Evolutionary conservation across 2,113 vertebrate species (phyloP).

Genomic region (Gorsachius goisagi): DNA sequence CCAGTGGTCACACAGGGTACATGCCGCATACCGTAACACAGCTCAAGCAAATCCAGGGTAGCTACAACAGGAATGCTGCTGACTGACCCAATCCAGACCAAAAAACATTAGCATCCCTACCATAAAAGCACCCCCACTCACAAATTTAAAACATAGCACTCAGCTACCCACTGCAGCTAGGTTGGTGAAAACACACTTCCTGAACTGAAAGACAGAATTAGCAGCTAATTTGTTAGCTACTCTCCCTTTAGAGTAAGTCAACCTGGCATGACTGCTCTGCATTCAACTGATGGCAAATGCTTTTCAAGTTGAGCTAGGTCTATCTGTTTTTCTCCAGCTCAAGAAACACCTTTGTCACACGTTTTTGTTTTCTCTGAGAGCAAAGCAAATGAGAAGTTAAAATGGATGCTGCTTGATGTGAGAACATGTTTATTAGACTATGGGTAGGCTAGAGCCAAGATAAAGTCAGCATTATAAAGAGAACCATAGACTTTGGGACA

Average conservation of each 20-base stretch:
- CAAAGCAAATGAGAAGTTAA: background rate
- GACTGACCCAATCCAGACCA: background rate
- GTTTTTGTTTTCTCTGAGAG: background rate
- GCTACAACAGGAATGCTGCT: slow-evolving; percentile 18
- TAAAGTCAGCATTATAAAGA: slow-evolving; percentile 29
- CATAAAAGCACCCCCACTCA: background rate
- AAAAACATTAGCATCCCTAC: background rate
- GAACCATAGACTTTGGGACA: slow-evolving; percentile 43
- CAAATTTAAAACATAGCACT: background rate
- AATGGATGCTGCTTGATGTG: background rate
- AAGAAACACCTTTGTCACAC: background rate
- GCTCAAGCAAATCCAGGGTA: slow-evolving; percentile 23
- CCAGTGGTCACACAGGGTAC: slow-evolving; percentile 27
- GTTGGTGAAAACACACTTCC: background rate
- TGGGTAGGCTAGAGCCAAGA: background rate
- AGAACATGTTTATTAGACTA: background rate
- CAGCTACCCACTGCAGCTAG: background rate
- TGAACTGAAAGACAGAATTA: slow-evolving; percentile 62
- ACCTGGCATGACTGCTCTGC: background rate
- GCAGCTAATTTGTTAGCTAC: slow-evolving; percentile 67
- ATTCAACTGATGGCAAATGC: background rate
- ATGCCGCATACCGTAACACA: background rate
- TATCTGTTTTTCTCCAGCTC: background rate
- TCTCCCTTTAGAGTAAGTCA: slow-evolving; percentile 40
- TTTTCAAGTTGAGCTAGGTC: background rate